Conservation (phyloP, 2,113 vertebrate species). For the Cebus imitator region DNA sequence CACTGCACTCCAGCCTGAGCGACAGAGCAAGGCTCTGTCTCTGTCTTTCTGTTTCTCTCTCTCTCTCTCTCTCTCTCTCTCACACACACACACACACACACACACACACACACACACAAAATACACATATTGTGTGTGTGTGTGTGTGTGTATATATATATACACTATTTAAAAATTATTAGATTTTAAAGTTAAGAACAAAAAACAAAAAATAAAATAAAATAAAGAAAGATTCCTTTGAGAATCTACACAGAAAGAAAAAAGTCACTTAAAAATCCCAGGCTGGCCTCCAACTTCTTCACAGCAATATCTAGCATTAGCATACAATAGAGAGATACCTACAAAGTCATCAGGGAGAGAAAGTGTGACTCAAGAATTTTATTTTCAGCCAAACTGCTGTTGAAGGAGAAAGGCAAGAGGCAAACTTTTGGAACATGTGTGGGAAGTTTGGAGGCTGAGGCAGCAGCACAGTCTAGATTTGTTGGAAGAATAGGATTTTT, state of each 20-base stretch:
- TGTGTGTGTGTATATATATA: neutral
- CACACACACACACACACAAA: too few species aligned
- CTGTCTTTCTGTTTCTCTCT: too few species aligned
- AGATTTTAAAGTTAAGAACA: neutral
- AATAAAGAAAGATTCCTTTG: neutral
- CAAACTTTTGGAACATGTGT: neutral
- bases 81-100: too few species aligned
- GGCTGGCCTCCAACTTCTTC: neutral
- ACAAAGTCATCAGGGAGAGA: neutral
- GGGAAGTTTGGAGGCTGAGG: neutral
- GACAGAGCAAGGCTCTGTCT: too few species aligned
- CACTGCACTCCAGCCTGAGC: neutral
- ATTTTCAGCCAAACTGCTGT: conserved; percentile 48
- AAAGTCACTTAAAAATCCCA: neutral
- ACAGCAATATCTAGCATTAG: neutral
- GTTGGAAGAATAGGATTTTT: neutral
- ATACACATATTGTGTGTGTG: too few species aligned
- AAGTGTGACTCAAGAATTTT: conserved; percentile 39
- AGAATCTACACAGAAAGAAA: neutral
- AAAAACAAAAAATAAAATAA: too few species aligned
- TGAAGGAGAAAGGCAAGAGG: conserved; percentile 43
- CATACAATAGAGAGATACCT: neutral
- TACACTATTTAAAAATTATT: neutral
- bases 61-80: too few species aligned
- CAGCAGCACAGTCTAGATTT: neutral